Evolutionary conservation across 2,113 vertebrate species (phyloP).

Genomic region (Rhegmatorhina hoffmannsi): DNA sequence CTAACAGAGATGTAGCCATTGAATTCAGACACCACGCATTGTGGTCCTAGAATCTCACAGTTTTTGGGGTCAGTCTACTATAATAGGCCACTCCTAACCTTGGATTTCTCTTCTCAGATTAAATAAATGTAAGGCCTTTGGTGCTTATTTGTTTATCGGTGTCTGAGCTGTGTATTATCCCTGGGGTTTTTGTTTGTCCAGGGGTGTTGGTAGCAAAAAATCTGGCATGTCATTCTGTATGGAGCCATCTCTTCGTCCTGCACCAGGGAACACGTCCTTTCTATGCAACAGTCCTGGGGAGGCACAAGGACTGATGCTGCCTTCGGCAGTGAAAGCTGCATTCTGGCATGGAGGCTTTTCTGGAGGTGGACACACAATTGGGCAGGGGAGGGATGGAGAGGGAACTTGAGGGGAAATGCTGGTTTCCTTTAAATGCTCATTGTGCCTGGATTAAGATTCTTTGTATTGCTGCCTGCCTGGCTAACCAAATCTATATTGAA

Average conservation of each 20-base stretch:
- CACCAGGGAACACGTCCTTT: background rate
- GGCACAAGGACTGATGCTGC: background rate
- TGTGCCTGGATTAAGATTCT: background rate
- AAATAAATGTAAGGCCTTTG: background rate
- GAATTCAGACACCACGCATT: background rate
- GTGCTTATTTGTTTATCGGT: background rate
- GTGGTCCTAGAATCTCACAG: background rate
- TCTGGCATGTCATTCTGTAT: background rate
- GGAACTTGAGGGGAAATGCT: background rate
- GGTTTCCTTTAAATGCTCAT: background rate
- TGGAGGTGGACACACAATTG: background rate
- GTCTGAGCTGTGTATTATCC: background rate
- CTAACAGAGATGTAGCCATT: background rate
- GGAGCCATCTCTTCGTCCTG: background rate
- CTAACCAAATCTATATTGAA: slow-evolving; percentile 20
- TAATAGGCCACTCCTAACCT: background rate
- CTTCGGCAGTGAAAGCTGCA: background rate
- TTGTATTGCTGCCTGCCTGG: slow-evolving; percentile 4
- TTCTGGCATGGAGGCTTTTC: background rate
- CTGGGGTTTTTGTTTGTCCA: background rate
- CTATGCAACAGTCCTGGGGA: background rate
- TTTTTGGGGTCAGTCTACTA: background rate
- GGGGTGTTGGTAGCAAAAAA: background rate
- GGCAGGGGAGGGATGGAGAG: background rate
- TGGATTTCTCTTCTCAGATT: background rate